Evolutionary conservation across 2,888 invertebrate species (phyloP).

Genomic region (Callyntrura sp.): DNA sequence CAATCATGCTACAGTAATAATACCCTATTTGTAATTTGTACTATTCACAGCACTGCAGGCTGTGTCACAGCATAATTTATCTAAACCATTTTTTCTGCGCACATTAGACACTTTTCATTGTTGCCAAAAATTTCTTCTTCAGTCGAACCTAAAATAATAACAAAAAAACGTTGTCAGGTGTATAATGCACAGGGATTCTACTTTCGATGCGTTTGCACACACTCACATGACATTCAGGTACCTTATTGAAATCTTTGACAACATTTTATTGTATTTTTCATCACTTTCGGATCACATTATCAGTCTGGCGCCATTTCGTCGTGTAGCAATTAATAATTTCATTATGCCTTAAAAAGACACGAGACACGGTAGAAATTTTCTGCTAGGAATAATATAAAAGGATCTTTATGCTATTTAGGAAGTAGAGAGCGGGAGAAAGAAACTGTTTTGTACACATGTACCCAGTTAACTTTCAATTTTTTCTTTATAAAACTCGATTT

Average conservation of each 20-base stretch:
- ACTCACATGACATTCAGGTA: not conserved
- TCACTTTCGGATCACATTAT: constrained; percentile 49
- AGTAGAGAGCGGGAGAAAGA: not conserved
- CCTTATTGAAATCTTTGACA: constrained; percentile 63
- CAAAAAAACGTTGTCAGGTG: constrained; percentile 6
- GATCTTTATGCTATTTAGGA: too few relatives aligned
- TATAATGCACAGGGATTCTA: not conserved
- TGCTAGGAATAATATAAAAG: not conserved
- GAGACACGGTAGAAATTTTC: not conserved
- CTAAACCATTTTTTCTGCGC: not conserved
- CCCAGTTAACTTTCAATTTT: not conserved
- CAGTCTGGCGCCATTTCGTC: constrained; percentile 50
- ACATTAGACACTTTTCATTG: constrained; percentile 26
- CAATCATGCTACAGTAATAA: constrained; percentile 20
- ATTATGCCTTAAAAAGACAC: not conserved
- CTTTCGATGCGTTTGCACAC: not conserved
- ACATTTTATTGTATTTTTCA: constrained; percentile 48
- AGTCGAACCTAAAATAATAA: not conserved
- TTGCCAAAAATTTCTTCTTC: constrained; percentile 27
- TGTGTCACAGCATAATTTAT: constrained; percentile 41
- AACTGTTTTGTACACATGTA: not conserved
- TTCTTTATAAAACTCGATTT: not conserved
- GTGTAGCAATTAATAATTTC: constrained; percentile 12
- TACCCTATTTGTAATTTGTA: constrained; percentile 41
- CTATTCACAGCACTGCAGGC: constrained; percentile 22